A percentile compares a stretch with the other conserved stretches of the same genome.
phyloP scores from a whole-genome alignment of 2,113 vertebrate species.

The Cygnus atratus region DNA sequence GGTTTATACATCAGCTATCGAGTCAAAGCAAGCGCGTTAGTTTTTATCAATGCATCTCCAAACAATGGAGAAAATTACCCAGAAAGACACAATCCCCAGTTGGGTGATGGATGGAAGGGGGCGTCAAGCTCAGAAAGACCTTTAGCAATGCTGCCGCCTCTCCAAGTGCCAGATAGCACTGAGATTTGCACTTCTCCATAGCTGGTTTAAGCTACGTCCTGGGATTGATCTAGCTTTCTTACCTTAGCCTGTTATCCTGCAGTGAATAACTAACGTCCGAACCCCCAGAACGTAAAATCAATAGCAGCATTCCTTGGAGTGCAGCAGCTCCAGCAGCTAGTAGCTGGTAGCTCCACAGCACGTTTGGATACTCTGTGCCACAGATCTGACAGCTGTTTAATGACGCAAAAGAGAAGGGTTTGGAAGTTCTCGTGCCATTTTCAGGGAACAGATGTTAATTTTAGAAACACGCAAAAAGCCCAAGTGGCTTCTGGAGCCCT shows the following conservation, averaged over 20 bases:
- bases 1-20: fast-evolving
- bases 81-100: background rate
- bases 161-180: background rate
- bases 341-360: background rate
- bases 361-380: background rate
- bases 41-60: background rate
- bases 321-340: fast-evolving
- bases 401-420: background rate
- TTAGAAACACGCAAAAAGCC: background rate
- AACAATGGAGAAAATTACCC: background rate
- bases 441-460: background rate
- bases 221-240: background rate
- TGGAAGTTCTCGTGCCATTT: background rate
- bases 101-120: background rate
- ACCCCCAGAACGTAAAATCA: background rate
- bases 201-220: background rate
- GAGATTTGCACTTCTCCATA: background rate
- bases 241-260: background rate
- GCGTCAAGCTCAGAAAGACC: background rate
- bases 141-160: background rate
- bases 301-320: background rate
- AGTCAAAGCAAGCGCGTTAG: background rate
- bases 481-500: background rate
- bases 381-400: background rate
- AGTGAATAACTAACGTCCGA: background rate